These are phyloP conservation scores for Zele albiditarsus DNA, from an alignment of 2,888 invertebrate genomes.

Conservation along the genomic window DNA sequence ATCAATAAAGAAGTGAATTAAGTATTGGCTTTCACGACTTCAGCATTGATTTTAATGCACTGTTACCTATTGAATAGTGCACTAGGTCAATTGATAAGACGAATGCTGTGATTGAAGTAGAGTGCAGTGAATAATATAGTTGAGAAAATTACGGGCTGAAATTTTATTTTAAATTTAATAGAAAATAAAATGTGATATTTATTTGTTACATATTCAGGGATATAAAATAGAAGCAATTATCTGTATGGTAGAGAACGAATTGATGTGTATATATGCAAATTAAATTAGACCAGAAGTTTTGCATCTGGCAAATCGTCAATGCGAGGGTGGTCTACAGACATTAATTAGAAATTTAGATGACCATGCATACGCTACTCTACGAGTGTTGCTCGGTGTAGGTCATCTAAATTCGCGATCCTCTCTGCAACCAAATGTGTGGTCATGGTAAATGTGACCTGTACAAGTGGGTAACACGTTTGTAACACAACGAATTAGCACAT, in stretches of 20 bases:
- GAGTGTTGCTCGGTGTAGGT: not conserved
- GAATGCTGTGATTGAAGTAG: no score
- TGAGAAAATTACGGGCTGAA: no score
- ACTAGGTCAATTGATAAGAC: no score
- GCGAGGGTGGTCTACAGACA: not conserved
- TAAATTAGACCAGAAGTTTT: conserved; percentile 12
- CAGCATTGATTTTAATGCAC: no score
- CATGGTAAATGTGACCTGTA: not conserved
- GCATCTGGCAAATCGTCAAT: conserved; percentile 10
- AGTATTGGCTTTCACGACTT: no score
- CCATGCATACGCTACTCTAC: not conserved
- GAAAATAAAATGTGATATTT: no score
- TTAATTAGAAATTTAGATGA: conserved; percentile 39
- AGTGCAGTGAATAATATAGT: no score
- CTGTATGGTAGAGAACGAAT: no score
- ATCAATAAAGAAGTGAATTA: no score
- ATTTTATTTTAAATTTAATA: no score
- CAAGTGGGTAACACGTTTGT: conserved; percentile 15
- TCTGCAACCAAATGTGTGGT: conserved; percentile 2
- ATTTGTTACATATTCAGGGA: not conserved
- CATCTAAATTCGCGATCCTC: conserved; percentile 24
- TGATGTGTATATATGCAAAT: not conserved
- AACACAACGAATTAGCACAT: conserved; percentile 19
- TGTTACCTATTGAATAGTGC: no score
- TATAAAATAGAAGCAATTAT: not conserved